Evolutionary conservation across 2,888 invertebrate species (phyloP), one percentile per base, ranked within the genome.

Genomic region (Cotesia congregata): DNA sequence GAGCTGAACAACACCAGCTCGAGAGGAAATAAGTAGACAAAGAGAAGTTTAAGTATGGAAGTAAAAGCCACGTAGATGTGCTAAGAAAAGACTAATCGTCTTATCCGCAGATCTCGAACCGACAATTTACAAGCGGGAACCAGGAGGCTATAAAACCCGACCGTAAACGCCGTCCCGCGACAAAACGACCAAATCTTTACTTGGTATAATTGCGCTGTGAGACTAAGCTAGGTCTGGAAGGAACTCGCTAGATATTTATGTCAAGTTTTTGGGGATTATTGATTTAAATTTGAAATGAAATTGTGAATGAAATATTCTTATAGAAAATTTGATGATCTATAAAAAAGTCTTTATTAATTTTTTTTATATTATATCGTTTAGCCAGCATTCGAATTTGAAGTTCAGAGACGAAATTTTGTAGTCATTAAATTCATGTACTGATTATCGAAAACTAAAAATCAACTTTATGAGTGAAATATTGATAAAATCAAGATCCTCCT

Each of bases 61-160:
- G 12, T 6, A 50, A 12, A 7, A 50, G 50, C 50, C 50, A 50
- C 50, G 50, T 50, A 50, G 50, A 50, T 12, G 50, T 12, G 50
- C 50, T 12, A 50, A 50, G 77, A 78, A 78, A 76, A 77, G 75
- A 75, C 78, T 78, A 78, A 80, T 80, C 79, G 75, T 72, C 78
- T 79, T 80, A 80, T 80, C 79, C 77, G 61, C 65, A 76, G 76
- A 76, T 76, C 76, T 72, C 72, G 72, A 76, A 76, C 68, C 76
- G 76, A 72, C 76, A 76, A 76, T 72, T 76, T 76, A 72, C 76
- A 76, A 72, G 72, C 76, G 15, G 72, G 30, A 3, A 30, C 30
- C 30, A 72, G 67, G 68, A 72, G 76, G 76, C 62, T 72, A 76
- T 76, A 76, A 76, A 76, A 68, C 67, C 72, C 62, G 67, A 68